Evolutionary conservation across 64 coral and sea anemone genomes (phyloP), one percentile per base, ranked within the genome.

Genomic region (Montipora capricornis): DNA sequence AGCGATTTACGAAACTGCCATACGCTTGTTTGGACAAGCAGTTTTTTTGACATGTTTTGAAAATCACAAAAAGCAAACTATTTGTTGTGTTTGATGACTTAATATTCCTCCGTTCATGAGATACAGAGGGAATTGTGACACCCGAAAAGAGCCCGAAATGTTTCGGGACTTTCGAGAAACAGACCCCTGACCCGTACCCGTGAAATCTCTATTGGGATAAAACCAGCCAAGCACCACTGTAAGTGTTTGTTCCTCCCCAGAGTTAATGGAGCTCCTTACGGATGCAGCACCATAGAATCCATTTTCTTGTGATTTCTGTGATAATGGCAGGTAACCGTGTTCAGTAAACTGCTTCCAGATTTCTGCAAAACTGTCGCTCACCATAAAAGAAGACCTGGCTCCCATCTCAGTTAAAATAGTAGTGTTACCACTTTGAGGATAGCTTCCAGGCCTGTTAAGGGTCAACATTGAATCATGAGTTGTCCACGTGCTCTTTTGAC

Each of bases 181-280:
- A 1, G 37, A 37, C 37, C 37, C 37, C 37, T 37, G 37, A 37
- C 37, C 37, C 64, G 3, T 49, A 85, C 82, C 82, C 20, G 82
- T 85, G 82, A 85, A 87, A 84, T 97, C 93, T 80, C 96, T 90
- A 68, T 88, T 94, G 4, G 96, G 96, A 73, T 97, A 97, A 89
- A 83, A 78, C 96, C 96, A 97, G 77, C 89, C 92, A 89, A 97
- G 91, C 68, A 97, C 93, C 79, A 97, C 17, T 75, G 93, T 91
- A 29, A 97, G 59, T 3, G 96, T 89, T 22, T 86, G 84, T 12
- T 87, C 90, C 22, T 97, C 57, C 15, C 96, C 93, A 78, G 96
- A 88, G 22, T 60, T 46, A 10, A 97, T 55, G 7, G 47, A 92
- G 19, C 81, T 75, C 48, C 44, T 97, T 44, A 94, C 71, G 69